Evolutionary conservation across 2,888 invertebrate species (phyloP), one percentile per base, ranked within the genome.

Genomic region (Ptychoptera albimana): DNA sequence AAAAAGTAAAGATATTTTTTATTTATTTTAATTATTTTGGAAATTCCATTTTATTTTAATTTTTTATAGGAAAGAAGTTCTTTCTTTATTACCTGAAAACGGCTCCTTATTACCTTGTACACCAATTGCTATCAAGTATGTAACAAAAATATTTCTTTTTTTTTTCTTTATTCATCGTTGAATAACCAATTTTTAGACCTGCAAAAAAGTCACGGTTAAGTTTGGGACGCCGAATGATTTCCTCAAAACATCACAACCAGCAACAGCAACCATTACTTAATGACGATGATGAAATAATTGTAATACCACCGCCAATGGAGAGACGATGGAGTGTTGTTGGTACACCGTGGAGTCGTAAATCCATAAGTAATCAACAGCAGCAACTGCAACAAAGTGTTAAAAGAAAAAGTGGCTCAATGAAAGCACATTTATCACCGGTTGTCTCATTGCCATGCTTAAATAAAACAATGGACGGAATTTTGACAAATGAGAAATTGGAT

Each of bases 61-160:
- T 14, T 45, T 15, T 51, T 29, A 30, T 67, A 81, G 80, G 63
- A 74, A 73, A 64, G 75, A 76, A 56, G 70, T 79, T 44, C 65
- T 74, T 44, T 69, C 72, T 54, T 65, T 56, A 37, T 51, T 80
- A 53, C 77, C 79, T 16, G 73, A 76, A 54, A 73, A 72, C 53
- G 70, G 71, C 50, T 60, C 66, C 46, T 53, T 67, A 48, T 61
- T 76, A 45, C 71, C 73, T 30, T 73, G 71, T 55, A 75, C 74
- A 45, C 73, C 75, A 48, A 63, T 68, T 63, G 67, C 73, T 61
- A 62, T 66, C 46, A 73, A 76, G 77, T 78, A 70, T 70, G 76
- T 70, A 29, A 43, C n/a, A 54, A 36, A 12, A 12, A 12, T 12
- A 36, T 36, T 36, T 12, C 3, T 11, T 32, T 11, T 12, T 4